Conservation (phyloP, 30 jellyfish, hydroid and myxozoan species). For the Cassiopea andromeda region DNA sequence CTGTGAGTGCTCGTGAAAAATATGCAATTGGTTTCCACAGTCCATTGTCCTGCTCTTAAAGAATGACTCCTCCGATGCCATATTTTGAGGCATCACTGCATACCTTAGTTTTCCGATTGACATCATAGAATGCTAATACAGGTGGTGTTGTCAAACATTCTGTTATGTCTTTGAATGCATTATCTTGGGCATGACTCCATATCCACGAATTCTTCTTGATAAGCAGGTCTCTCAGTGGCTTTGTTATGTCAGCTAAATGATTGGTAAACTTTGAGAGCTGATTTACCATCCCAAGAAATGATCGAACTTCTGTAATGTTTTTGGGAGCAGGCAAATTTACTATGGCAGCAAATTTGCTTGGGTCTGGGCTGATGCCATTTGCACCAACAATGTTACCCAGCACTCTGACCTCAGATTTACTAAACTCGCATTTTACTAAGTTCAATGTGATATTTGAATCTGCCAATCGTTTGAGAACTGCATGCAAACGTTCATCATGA, state of each 20-base stretch:
- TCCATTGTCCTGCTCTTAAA: conserved; percentile 23
- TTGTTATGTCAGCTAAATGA: not conserved
- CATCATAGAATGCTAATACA: not conserved
- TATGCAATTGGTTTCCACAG: conserved; percentile 39
- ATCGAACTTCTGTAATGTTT: not conserved
- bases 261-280: not conserved
- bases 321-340: not conserved
- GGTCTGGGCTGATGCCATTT: conserved; percentile 4
- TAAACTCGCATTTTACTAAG: not conserved
- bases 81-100: conserved; percentile 3
- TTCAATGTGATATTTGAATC: not conserved
- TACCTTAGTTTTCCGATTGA: not conserved
- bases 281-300: conserved; percentile 12
- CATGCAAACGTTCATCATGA: conserved; percentile 6
- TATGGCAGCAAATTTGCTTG: not conserved
- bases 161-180: not conserved
- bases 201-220: not conserved
- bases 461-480: not conserved
- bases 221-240: not conserved
- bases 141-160: not conserved
- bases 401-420: not conserved
- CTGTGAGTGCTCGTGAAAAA: conserved; percentile 17
- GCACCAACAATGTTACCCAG: not conserved
- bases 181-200: not conserved
- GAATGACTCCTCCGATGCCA: conserved; percentile 31